Base-by-base conservation (phyloP, 2,888 invertebrate genomes). In the Teinopalpus imperialis region DNA sequence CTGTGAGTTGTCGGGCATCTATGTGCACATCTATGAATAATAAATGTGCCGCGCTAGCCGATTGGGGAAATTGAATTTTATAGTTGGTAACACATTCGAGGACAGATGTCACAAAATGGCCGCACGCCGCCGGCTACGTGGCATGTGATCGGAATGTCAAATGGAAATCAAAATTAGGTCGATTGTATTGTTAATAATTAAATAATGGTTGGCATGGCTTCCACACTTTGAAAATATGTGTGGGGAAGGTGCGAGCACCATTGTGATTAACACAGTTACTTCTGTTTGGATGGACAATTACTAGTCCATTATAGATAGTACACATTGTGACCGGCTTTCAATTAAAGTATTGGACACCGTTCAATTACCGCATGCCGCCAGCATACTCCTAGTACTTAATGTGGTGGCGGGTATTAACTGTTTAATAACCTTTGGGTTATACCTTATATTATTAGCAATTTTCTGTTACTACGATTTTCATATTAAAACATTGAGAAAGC, bases 31-130 rank as follows among this genome's bases (percentile, higher is more conserved):
- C 86, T 82, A 86, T 88, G 87, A 88, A 88, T 88, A 88, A 87
- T 87, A 87, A 88, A 88, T 87, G 85, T 77, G 79, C 69, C 80
- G 81, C 74, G 79, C 76, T 76, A 68, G 79, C 82, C 87, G 85
- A 85, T 87, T 85, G 86, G 82, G 88, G 86, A 88, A 88, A 88
- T 88, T 87, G 87, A 88, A 88, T 88, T 88, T 88, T 87, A 86
- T 87, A 88, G 85, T 79, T 86, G 71, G 81, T 74, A 86, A 85
- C 86, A 86, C 86, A 86, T 79, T 76, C 66, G 76, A 81, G 80
- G 85, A 88, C 88, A 88, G 87, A 87, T 88, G 88, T 87, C 85
- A 82, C 80, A 83, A 81, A 85, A 85, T 85, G 78, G 75, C 75
- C 66, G 75, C 71, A 63, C 64, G 81, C 80, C 80, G 69, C 66